Base-by-base conservation (phyloP, 1,140 invertebrate species). In the Drosophila insularis region DNA sequence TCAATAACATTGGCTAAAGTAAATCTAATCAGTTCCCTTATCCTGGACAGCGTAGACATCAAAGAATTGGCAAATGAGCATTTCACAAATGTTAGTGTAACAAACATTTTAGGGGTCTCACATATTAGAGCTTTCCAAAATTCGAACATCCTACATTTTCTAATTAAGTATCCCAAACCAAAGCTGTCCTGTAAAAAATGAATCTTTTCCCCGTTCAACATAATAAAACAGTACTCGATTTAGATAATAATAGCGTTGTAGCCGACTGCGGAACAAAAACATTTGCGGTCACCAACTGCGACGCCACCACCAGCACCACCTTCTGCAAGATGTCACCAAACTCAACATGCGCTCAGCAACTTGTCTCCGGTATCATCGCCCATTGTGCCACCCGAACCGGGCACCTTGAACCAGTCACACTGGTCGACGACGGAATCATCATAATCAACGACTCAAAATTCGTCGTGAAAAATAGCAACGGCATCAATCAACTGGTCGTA, bases 21-120 rank as follows among this genome's bases (percentile, higher is more conserved):
- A 37, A 37, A 37, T 37, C 35, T 37, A 37, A 37, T 37, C 35
- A 58, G 37, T 39, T 50, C 63, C 4, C 23, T 55, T 32, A 68
- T 59, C 13, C 32, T 58, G 27, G 19, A 72, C 35, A 2, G 35
- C 35, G 35, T 37, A 37, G 35, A 37, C 35, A 37, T 67, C 8
- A 27, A 67, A 35, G 21, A 21, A 56, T 56, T 66, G 10, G 27
- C 35, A 60, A 70, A 58, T 70, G 31, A 70, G 17, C 68, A 63
- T 10, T 56, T 50, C 17, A 61, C 68, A 35, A 69, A 63, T 69
- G 37, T 27, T 69, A 71, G 35, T 37, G 35, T 37, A 37, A 37
- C 35, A 37, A 37, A 37, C 7, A 37, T 37, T 37, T 35, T 35
- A 35, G 32, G 32, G 32, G 58, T 60, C 21, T 40, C 58, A 19